Evolutionary conservation across 2,888 invertebrate genomes (phyloP), one percentile per base, ranked within the genome.

Genomic region (Drosophila anomelani): DNA sequence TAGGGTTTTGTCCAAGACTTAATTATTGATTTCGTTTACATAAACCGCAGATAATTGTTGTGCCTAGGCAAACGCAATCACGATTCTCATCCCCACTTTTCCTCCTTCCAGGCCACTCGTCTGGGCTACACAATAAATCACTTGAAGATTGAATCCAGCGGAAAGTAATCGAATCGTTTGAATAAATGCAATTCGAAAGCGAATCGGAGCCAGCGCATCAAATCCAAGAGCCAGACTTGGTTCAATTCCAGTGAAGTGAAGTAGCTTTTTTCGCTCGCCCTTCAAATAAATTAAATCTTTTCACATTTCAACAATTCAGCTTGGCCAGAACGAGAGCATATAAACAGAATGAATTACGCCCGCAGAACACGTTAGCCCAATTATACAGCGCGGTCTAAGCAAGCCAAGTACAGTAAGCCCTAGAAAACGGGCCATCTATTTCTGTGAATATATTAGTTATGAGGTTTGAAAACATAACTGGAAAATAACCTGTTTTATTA

Each of bases 271-370:
- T 23, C 41, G 51, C 51, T 68, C 74, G 69, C 78, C 76, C 88
- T 88, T 83, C 69, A 88, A 88, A 85, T 83, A 86, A 88, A 86
- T 86, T 88, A 86, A 86, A 85, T 88, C 83, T 78, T 83, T 81
- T 81, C 88, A 81, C 78, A 75, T 73, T 64, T 63, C 69, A 67
- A 75, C 77, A 78, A 72, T 68, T 56, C 70, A 80, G 59, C 67
- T 68, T 58, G 62, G 61, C 29, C 46, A 51, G 23, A 55, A 38
- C 17, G 54, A 36, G 44, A 66, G 63, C 51, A 49, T 43, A 59
- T 76, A 75, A 79, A 69, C 67, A 64, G 75, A 75, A 74, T 72
- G 76, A 82, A 76, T 75, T 77, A 75, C 79, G 72, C 57, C 55
- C 62, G 69, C 69, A 66, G 63, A 81, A 75, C 75, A 80, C 77